Evolutionary conservation across 2,797 vertebrate genomes (phyloP).

Genomic region (Yasuhikotakia modesta): DNA sequence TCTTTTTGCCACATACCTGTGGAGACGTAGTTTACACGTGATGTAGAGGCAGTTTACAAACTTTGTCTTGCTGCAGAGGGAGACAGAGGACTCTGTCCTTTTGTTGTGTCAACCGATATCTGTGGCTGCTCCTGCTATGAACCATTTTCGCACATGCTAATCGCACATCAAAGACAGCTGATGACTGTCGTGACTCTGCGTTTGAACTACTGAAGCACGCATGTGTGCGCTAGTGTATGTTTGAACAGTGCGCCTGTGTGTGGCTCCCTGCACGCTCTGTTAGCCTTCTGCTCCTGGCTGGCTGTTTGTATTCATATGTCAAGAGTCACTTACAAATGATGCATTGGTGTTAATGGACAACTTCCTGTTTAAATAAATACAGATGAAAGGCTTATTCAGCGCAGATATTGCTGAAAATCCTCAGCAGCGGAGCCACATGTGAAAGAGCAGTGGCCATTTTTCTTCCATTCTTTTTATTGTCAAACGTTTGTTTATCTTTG

Average conservation of each 20-base stretch:
- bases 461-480: slow-evolving; percentile 65
- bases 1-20: not conserved
- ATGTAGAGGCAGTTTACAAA: too few species aligned
- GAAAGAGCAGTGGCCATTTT: slow-evolving; percentile 58
- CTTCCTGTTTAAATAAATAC: slow-evolving; percentile 81
- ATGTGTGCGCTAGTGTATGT: slow-evolving; percentile 17
- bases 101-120: slow-evolving; percentile 14
- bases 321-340: slow-evolving; percentile 78
- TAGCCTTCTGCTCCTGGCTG: slow-evolving; percentile 61
- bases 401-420: slow-evolving; percentile 62
- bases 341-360: slow-evolving; percentile 75
- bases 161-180: slow-evolving; percentile 37
- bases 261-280: slow-evolving; percentile 46
- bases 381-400: slow-evolving; percentile 67
- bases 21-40: not conserved
- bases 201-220: slow-evolving; percentile 48
- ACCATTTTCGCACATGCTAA: slow-evolving; percentile 41
- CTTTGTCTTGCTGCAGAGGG: not conserved
- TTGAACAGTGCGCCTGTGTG: slow-evolving; percentile 56
- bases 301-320: slow-evolving; percentile 80
- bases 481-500: slow-evolving; percentile 63
- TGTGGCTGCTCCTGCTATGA: not conserved
- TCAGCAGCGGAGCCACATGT: slow-evolving; percentile 53
- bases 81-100: not conserved
- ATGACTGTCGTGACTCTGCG: slow-evolving; percentile 45